Conservation (phyloP, 2,113 vertebrate species). For the Lota lota region DNA sequence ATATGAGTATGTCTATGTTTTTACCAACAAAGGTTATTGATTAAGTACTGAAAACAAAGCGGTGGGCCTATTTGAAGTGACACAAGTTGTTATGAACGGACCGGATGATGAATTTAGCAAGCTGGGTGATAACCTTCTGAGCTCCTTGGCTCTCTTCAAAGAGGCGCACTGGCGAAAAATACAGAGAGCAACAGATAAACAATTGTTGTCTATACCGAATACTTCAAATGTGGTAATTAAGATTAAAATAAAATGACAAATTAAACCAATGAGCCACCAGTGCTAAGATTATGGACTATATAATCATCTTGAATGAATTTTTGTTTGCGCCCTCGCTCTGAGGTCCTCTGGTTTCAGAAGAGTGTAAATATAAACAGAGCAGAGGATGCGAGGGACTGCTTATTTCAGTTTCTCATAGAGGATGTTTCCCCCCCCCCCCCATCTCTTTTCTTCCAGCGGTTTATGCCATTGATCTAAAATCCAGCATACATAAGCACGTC, state of each 20-base stretch:
- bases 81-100: no score
- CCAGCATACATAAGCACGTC: slow-evolving; percentile 36
- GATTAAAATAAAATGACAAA: slow-evolving; percentile 9
- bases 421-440: slow-evolving; percentile 27
- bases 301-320: slow-evolving; percentile 32
- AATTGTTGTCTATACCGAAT: neutral
- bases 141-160: no score
- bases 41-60: no score
- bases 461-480: slow-evolving; percentile 47
- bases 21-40: no score
- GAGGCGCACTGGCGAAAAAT: no score
- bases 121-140: no score
- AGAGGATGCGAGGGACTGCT: slow-evolving; percentile 17
- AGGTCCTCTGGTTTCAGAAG: slow-evolving; percentile 23
- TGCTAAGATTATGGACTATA: slow-evolving; percentile 16
- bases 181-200: neutral
- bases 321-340: slow-evolving; percentile 19
- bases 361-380: slow-evolving; percentile 28
- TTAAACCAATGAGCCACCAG: slow-evolving; percentile 21
- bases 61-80: no score
- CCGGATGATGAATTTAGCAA: no score
- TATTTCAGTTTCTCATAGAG: slow-evolving; percentile 36
- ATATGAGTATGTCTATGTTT: no score
- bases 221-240: slow-evolving; percentile 36
- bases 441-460: slow-evolving; percentile 36